These are phyloP conservation scores for Halichondria panicea DNA, from an alignment of 37 sponge, comb jelly and placozoan genomes.

Conservation along the genomic window DNA sequence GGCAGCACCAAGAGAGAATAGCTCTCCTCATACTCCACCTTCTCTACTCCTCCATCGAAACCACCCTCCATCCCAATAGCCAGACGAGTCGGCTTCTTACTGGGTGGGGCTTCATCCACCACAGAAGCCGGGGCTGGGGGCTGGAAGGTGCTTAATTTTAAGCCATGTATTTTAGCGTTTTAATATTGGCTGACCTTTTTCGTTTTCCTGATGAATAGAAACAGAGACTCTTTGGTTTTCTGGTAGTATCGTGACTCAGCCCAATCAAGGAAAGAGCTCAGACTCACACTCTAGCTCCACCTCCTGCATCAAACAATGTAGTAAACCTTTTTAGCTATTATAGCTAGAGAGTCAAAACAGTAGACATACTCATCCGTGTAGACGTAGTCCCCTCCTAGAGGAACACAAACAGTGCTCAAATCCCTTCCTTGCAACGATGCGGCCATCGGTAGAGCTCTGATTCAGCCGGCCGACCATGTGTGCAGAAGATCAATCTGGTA, in stretches of 20 bases:
- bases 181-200: conserved; percentile 23
- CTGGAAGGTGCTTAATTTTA: neutral
- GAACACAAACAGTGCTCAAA: conserved; percentile 25
- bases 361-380: conserved; percentile 94
- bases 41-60: conserved; percentile 53
- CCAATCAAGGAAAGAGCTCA: conserved; percentile 62
- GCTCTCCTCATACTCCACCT: conserved; percentile 56
- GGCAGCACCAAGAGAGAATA: conserved; percentile 53
- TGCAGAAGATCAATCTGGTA: no score
- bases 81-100: conserved; percentile 87
- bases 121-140: conserved; percentile 2
- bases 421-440: conserved; percentile 15
- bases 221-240: conserved; percentile 64
- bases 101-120: conserved; percentile 50
- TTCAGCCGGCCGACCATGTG: no score
- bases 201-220: conserved; percentile 53
- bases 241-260: conserved; percentile 43
- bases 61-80: conserved; percentile 91
- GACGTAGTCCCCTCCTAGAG: conserved; percentile 65
- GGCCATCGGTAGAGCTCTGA: no score
- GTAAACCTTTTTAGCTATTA: neutral
- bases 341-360: conserved; percentile 88
- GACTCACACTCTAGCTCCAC: conserved; percentile 76
- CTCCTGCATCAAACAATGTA: conserved; percentile 38
- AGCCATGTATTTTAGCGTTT: no score